These are phyloP conservation scores for Helicolenus hilgendorfi DNA, from an alignment of 2,797 vertebrate genomes.

Conservation along the genomic window DNA sequence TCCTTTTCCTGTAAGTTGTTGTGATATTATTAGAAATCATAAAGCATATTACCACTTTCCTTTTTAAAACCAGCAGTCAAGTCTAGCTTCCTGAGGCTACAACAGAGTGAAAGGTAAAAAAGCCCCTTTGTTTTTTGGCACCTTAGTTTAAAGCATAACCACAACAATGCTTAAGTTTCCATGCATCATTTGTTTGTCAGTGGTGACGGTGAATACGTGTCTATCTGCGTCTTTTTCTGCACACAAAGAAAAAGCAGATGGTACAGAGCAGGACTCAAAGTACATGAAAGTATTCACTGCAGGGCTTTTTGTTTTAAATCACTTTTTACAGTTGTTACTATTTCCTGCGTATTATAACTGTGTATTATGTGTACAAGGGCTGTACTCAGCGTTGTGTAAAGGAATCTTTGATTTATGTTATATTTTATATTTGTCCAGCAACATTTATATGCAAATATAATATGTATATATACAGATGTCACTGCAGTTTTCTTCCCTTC, in stretches of 20 bases:
- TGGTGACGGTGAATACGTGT: background rate
- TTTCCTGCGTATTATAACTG: background rate
- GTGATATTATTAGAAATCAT: background rate
- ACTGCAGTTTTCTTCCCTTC: background rate
- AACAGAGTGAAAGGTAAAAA: background rate
- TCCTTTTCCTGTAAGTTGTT: background rate
- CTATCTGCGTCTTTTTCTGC: background rate
- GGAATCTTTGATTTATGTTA: background rate
- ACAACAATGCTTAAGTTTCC: slow-evolving; percentile 7
- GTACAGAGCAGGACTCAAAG: background rate
- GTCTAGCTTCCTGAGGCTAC: background rate
- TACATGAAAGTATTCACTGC: background rate
- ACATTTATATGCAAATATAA: too few relatives aligned
- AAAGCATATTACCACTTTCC: too few relatives aligned
- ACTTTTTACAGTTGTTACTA: background rate
- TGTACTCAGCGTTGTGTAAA: background rate
- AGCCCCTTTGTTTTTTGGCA: background rate
- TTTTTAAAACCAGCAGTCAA: background rate
- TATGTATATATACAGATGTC: too few relatives aligned
- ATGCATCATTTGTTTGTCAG: background rate
- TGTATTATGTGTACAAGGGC: background rate
- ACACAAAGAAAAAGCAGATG: background rate
- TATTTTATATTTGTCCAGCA: too few relatives aligned
- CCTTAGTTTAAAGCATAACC: slow-evolving; percentile 13
- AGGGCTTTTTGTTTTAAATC: background rate